phyloP scores from a whole-genome alignment of 2,888 invertebrate species.

The Melinaea marsaeus region DNA sequence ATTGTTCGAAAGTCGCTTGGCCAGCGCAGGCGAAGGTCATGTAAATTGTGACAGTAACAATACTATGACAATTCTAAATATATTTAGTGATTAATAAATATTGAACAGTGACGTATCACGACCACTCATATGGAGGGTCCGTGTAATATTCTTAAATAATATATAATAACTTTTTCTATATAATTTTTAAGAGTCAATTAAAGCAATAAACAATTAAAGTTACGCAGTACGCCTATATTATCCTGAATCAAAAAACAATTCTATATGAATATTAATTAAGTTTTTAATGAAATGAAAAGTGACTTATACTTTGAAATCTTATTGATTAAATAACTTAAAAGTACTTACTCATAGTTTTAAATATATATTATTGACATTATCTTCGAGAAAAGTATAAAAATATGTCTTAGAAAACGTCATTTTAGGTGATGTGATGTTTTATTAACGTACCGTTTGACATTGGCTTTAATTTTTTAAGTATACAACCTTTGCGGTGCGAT shows the following conservation, averaged over 20 bases:
- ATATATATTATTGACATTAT: background rate
- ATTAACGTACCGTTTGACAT: background rate
- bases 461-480: background rate
- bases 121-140: background rate
- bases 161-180: too few relatives aligned
- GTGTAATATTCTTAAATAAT: too few relatives aligned
- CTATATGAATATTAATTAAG: too few relatives aligned
- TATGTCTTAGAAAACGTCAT: background rate
- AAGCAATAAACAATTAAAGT: too few relatives aligned
- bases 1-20: constrained; percentile 30
- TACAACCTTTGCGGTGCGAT: background rate
- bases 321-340: too few relatives aligned
- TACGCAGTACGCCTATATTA: too few relatives aligned
- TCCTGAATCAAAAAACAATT: too few relatives aligned
- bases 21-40: constrained; percentile 29
- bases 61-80: constrained; percentile 15
- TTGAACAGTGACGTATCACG: background rate
- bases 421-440: background rate
- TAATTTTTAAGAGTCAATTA: too few relatives aligned
- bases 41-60: constrained; percentile 24
- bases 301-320: too few relatives aligned
- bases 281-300: too few relatives aligned
- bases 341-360: too few relatives aligned
- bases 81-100: constrained; percentile 8
- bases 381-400: background rate